A percentile compares a stretch with the other conserved stretches of the same genome.
phyloP scores from a whole-genome alignment of 2,797 vertebrate genomes.

The Meda fulgida region DNA sequence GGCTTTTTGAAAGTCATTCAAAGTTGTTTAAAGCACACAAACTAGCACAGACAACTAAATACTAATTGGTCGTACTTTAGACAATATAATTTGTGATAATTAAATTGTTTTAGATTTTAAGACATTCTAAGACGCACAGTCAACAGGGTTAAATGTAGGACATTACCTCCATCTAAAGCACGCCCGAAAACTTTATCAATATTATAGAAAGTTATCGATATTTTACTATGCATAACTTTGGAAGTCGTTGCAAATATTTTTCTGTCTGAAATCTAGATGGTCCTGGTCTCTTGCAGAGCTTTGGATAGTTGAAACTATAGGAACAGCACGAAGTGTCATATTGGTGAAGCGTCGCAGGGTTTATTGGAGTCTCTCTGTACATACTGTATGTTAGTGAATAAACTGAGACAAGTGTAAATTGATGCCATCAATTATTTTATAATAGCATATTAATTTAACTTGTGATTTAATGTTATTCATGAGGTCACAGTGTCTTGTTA shows the following conservation, averaged over 20 bases:
- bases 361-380: conserved; percentile 21
- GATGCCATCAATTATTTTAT: conserved; percentile 49
- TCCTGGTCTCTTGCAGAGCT: conserved; percentile 54
- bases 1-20: neutral
- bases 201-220: neutral
- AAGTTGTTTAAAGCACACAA: neutral
- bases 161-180: neutral
- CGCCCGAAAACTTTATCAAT: neutral
- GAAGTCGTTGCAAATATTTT: neutral
- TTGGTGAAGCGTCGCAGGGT: conserved; percentile 40
- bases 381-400: conserved; percentile 30
- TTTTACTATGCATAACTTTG: neutral
- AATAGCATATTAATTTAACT: conserved; percentile 49
- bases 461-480: conserved; percentile 52
- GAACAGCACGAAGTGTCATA: conserved; percentile 36
- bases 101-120: neutral
- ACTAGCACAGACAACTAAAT: neutral
- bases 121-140: neutral
- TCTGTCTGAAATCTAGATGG: conserved; percentile 51
- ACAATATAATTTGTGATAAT: neutral
- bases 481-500: conserved; percentile 38
- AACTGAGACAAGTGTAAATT: conserved; percentile 49
- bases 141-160: neutral
- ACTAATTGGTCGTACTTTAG: neutral
- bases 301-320: neutral